phyloP scores from a whole-genome alignment of 2,888 invertebrate genomes.

The Brachypterus glaber region DNA sequence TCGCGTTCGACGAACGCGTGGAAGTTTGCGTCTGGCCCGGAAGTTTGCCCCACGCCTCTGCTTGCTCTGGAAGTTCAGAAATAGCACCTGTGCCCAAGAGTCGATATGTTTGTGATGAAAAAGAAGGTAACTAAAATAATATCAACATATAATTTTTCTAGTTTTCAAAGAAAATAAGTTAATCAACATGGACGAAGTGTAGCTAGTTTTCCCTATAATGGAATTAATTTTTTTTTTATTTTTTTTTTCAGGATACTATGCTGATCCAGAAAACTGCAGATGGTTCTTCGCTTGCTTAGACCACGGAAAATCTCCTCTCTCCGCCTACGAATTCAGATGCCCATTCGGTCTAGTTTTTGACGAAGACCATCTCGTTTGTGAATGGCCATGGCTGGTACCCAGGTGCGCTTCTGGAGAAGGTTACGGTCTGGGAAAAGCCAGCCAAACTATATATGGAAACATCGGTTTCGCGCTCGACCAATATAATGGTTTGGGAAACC shows the following conservation, averaged over 20 bases:
- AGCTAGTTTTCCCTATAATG: too few species aligned
- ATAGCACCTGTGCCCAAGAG: constrained; percentile 62
- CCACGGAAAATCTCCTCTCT: constrained; percentile 52
- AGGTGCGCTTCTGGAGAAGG: constrained; percentile 38
- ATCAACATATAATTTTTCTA: too few species aligned
- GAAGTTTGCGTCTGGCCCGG: constrained; percentile 79
- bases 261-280: constrained; percentile 71
- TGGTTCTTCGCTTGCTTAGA: constrained; percentile 78
- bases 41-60: constrained; percentile 57
- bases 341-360: constrained; percentile 73
- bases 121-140: constrained; percentile 49
- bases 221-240: not conserved
- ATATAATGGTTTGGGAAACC: constrained; percentile 34
- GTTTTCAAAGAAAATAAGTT: too few species aligned
- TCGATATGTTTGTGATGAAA: constrained; percentile 58
- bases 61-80: constrained; percentile 69
- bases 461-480: constrained; percentile 33
- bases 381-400: constrained; percentile 72
- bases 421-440: constrained; percentile 17
- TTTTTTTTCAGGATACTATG: constrained; percentile 55
- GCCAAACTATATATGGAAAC: constrained; percentile 46
- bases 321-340: constrained; percentile 73
- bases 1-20: constrained; percentile 65
- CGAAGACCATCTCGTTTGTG: constrained; percentile 57
- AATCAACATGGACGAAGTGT: too few species aligned